Base-by-base conservation (phyloP, 2,797 vertebrate genomes). In the Scarus forsteni region DNA sequence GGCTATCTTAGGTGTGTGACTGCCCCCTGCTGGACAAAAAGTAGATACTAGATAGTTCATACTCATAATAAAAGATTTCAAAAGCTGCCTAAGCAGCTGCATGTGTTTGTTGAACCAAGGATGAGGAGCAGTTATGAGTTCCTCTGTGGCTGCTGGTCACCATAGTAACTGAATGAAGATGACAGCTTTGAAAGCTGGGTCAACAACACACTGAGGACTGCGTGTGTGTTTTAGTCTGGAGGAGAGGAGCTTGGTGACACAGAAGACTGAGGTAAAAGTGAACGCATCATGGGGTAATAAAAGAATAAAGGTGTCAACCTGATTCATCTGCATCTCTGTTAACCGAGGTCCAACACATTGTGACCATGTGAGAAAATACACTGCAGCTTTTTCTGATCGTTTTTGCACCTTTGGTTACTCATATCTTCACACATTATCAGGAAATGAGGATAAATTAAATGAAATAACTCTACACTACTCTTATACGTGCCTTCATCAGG, bases 151-250 rank as follows among this genome's bases (percentile, higher is more conserved):
- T 58, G 60, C 68, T 51, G 7, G 85, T 86, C 87, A 54, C 77
- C 84, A 13, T 80, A 74, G 70, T 35, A 86, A 88, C 86, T 60
- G 53, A 72, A 70, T 60, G 0, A 42, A 80, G 79, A 79, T 64
- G 42, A 73, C 60, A 70, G 38, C 51, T 74, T 58, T 50, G 46
- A 73, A 75, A 80, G 77, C 67, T 70, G 61, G 67, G 77, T 82
- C 78, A 85, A 79, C 60, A 81, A 61, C 62, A 70, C 51, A 19
- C 43, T 42, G 40, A 65, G 65, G 39, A 7, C 58, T 56, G 16
- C 66, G 35, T 52, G 44, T 42, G 18, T 54, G 16, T 55, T 10
- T 42, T 13, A 45, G 27, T 14, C 9, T 10, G 5, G 34, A 5
- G 6, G 40, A 52, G 7, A 65, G n/a, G 66, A n/a, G 48, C 40